phyloP scores from a whole-genome alignment of 1,140 invertebrate genomes.

The Apis cerana region DNA sequence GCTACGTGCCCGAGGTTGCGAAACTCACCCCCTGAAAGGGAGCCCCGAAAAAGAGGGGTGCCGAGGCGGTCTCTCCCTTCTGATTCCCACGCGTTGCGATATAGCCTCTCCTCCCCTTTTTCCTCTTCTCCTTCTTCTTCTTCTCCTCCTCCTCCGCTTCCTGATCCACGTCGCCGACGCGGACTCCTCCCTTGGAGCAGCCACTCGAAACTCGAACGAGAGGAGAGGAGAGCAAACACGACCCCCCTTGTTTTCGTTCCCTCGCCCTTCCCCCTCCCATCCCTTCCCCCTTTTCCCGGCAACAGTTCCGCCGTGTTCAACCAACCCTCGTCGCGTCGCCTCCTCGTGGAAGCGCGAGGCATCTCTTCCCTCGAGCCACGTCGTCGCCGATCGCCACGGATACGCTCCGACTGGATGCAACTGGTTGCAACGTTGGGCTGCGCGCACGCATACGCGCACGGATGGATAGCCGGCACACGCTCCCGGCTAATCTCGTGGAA shows the following conservation, averaged over 20 bases:
- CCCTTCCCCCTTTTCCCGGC: neutral
- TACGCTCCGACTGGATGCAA: slow-evolving; percentile 18
- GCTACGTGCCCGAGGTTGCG: slow-evolving; percentile 50
- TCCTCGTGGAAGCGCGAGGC: slow-evolving; percentile 3
- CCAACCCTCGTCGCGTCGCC: slow-evolving; percentile 12
- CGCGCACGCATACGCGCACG: no score
- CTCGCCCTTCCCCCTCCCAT: slow-evolving; percentile 17
- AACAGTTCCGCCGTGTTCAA: slow-evolving; percentile 16
- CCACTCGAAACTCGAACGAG: slow-evolving; percentile 15
- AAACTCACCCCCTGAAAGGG: slow-evolving; percentile 62
- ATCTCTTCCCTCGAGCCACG: neutral
- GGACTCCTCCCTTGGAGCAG: slow-evolving; percentile 59
- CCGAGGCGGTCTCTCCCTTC: slow-evolving; percentile 55
- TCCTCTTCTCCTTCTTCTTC: slow-evolving; percentile 44
- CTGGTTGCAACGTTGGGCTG: slow-evolving; percentile 21
- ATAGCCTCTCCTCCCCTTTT: slow-evolving; percentile 51
- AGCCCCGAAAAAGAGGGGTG: slow-evolving; percentile 45
- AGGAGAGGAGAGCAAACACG: slow-evolving; percentile 22
- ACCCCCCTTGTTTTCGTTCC: slow-evolving; percentile 39
- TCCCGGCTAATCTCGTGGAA: slow-evolving; percentile 1
- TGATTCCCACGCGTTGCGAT: slow-evolving; percentile 58
- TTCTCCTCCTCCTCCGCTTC: slow-evolving; percentile 53
- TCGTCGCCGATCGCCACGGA: neutral
- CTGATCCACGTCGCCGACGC: slow-evolving; percentile 28
- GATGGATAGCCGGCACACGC: neutral